phyloP scores from a whole-genome alignment of 2,888 invertebrate species.

The Molanna angustata region DNA sequence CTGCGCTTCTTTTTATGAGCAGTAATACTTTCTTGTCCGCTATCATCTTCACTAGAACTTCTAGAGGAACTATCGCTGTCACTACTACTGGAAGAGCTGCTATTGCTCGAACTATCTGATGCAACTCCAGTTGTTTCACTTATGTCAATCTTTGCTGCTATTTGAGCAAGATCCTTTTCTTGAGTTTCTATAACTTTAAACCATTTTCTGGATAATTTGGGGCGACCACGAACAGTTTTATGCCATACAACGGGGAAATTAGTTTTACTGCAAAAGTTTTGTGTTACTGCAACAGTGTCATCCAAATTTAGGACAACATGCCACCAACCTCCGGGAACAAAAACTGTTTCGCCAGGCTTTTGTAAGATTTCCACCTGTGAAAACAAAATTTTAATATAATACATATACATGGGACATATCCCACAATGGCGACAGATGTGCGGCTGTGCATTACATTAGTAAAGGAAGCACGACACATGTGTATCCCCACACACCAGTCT shows the following conservation, averaged over 20 bases:
- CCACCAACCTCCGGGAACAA: conserved; percentile 99
- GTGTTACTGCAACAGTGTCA: conserved; percentile 95
- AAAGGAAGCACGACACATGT: background rate
- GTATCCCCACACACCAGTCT: too few species aligned
- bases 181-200: conserved; percentile 65
- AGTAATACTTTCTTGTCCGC: conserved; percentile 85
- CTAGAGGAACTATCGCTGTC: conserved; percentile 63
- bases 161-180: conserved; percentile 72
- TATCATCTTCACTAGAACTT: conserved; percentile 64
- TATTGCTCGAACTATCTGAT: conserved; percentile 90
- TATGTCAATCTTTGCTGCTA: conserved; percentile 83
- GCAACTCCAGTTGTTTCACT: conserved; percentile 86
- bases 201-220: conserved; percentile 95
- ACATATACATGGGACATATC: background rate
- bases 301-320: conserved; percentile 98
- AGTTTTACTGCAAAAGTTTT: conserved; percentile 93
- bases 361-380: conserved; percentile 88
- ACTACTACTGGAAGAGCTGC: conserved; percentile 72
- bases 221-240: conserved; percentile 92
- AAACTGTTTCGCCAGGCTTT: conserved; percentile 95
- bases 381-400: conserved; percentile 4
- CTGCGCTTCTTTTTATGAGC: conserved; percentile 80
- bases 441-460: background rate
- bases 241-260: conserved; percentile 99
- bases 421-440: background rate